Percentiles rank a stretch among this genome's conserved stretches.
phyloP scores from a whole-genome alignment of 2,888 invertebrate genomes.

The Baronia brevicornis region DNA sequence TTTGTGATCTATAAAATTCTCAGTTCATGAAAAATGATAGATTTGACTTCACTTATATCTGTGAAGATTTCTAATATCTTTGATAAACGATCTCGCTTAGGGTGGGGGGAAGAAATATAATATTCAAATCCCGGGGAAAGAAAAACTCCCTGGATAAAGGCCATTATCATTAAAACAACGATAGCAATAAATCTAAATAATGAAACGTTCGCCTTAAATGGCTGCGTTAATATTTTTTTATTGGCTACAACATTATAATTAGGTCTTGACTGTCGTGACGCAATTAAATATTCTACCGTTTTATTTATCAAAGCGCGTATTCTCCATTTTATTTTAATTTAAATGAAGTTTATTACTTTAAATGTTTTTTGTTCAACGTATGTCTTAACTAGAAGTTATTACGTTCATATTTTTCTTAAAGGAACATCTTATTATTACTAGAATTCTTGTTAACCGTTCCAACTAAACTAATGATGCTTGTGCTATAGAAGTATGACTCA shows the following conservation, averaged over 20 bases:
- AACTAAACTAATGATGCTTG: no score
- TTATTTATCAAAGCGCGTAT: no score
- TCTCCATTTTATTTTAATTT: no score
- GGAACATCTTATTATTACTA: no score
- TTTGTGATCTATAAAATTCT: no score
- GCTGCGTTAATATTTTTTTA: constrained; percentile 41
- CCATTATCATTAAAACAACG: constrained; percentile 52
- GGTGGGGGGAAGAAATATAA: constrained; percentile 45
- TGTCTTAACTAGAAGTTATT: no score
- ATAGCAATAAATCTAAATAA: constrained; percentile 50
- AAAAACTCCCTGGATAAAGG: constrained; percentile 38
- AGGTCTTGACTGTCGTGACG: constrained; percentile 18
- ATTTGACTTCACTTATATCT: constrained; percentile 36
- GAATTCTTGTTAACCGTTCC: no score
- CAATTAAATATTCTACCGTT: constrained; percentile 14
- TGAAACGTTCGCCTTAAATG: constrained; percentile 41
- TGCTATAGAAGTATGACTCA: no score
- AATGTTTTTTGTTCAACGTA: no score
- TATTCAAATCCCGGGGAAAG: constrained; percentile 31
- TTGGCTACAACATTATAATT: constrained; percentile 27
- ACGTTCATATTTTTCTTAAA: no score
- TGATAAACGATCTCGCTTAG: constrained; percentile 46
- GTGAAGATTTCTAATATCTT: constrained; percentile 42
- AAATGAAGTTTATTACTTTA: no score
- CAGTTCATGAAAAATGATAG: no score